Evolutionary conservation across 2,888 invertebrate species (phyloP).

Genomic region (Hirtodrosophila confusa): DNA sequence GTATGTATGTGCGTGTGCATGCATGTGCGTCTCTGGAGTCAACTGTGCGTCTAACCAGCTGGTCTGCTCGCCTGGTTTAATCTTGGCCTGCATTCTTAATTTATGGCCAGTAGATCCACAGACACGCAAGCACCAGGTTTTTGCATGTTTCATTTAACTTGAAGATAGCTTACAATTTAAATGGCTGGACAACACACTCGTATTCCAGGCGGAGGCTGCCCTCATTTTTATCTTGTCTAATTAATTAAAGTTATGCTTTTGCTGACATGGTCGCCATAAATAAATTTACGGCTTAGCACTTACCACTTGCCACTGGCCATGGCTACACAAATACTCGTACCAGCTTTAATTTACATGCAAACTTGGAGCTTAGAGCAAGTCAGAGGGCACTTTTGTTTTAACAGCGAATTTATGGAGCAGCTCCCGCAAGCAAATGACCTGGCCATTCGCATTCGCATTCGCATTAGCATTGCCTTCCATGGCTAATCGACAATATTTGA

Average conservation of each 20-base stretch:
- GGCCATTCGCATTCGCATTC: slow-evolving; percentile 19
- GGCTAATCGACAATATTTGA: slow-evolving; percentile 72
- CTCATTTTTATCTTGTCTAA: slow-evolving; percentile 63
- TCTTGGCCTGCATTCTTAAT: slow-evolving; percentile 52
- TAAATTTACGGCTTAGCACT: slow-evolving; percentile 54
- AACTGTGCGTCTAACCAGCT: slow-evolving; percentile 21
- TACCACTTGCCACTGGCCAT: slow-evolving; percentile 16
- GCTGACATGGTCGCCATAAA: slow-evolving; percentile 63
- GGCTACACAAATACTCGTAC: not conserved
- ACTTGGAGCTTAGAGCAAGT: slow-evolving; percentile 19
- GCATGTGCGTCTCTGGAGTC: slow-evolving; percentile 5
- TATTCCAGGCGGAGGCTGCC: slow-evolving; percentile 4
- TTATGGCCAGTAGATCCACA: slow-evolving; percentile 43
- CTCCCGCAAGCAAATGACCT: slow-evolving; percentile 38
- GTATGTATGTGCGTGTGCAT: not conserved
- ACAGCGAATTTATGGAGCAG: not conserved
- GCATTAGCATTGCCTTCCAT: slow-evolving; percentile 7
- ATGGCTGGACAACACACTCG: slow-evolving; percentile 10
- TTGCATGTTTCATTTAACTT: slow-evolving; percentile 50
- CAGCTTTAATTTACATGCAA: slow-evolving; percentile 51
- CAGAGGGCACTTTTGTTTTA: slow-evolving; percentile 8
- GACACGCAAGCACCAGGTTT: slow-evolving; percentile 11
- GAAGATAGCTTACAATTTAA: slow-evolving; percentile 59
- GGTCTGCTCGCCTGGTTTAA: slow-evolving; percentile 19
- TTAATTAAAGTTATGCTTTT: slow-evolving; percentile 70